Percentiles rank a stretch among this genome's conserved stretches.
Evolutionary conservation across 2,113 vertebrate genomes (phyloP).

Genomic region (Dolichotis patagonum): DNA sequence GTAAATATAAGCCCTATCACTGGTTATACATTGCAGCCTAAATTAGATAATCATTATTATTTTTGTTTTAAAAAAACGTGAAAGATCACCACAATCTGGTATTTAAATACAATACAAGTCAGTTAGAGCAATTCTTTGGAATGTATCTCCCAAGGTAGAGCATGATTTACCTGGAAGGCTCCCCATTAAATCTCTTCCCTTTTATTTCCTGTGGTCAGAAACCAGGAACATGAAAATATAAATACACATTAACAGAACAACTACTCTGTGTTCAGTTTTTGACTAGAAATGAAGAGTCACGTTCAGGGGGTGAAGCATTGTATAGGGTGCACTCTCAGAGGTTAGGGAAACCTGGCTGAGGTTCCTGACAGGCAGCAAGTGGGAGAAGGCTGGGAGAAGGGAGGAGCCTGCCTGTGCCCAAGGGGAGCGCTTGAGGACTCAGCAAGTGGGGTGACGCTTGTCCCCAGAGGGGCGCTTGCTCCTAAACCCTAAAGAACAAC

Average conservation of each 20-base stretch:
- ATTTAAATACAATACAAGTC: not conserved
- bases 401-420: not conserved
- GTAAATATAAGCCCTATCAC: not conserved
- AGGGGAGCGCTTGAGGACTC: not conserved
- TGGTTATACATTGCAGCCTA: not conserved
- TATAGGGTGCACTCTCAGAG: not conserved
- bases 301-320: not conserved
- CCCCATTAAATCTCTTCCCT: not conserved
- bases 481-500: not conserved
- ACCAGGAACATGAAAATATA: not conserved
- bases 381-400: not conserved
- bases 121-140: not conserved
- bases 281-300: not conserved
- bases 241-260: not conserved
- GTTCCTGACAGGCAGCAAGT: not conserved
- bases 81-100: not conserved
- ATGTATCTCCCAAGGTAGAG: not conserved
- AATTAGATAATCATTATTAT: conserved; percentile 25
- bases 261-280: not conserved
- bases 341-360: not conserved
- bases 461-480: not conserved
- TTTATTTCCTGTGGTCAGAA: not conserved
- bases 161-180: not conserved
- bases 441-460: not conserved
- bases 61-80: not conserved